phyloP scores from a whole-genome alignment of 2,797 vertebrate genomes.

The Micropoecilia bifurca region DNA sequence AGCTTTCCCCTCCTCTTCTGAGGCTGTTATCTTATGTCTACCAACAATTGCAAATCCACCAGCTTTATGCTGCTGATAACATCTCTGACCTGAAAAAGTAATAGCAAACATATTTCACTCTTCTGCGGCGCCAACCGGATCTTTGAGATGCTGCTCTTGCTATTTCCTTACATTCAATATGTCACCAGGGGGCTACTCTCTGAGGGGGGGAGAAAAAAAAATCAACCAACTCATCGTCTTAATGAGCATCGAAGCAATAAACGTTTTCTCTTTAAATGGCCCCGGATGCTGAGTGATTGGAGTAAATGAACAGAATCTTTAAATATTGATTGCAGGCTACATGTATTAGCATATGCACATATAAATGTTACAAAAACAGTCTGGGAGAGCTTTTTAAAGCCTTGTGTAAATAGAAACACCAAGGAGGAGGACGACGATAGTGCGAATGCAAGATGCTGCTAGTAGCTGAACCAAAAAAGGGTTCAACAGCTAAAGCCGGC shows the following conservation, averaged over 20 bases:
- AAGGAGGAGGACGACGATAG: conserved; percentile 29
- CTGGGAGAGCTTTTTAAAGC: conserved; percentile 21
- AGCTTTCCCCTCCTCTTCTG: conserved; percentile 19
- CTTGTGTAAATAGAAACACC: conserved; percentile 27
- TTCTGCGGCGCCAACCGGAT: neutral
- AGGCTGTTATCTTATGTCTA: conserved; percentile 35
- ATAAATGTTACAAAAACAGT: conserved; percentile 29
- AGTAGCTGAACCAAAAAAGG: conserved; percentile 9
- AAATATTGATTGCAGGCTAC: conserved; percentile 48
- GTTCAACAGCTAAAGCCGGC: conserved; percentile 2
- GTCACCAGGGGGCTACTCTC: conserved; percentile 20
- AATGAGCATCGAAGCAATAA: conserved; percentile 33
- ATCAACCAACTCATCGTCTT: conserved; percentile 29
- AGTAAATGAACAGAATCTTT: conserved; percentile 41
- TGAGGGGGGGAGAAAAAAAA: neutral
- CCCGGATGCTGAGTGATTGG: conserved; percentile 18
- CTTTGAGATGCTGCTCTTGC: neutral
- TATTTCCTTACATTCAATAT: conserved; percentile 12
- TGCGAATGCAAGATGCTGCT: conserved; percentile 31
- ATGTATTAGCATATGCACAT: conserved; percentile 28
- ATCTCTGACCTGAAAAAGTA: conserved; percentile 22
- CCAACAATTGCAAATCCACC: conserved; percentile 41
- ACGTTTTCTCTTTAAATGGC: conserved; percentile 16
- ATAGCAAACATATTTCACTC: conserved; percentile 22
- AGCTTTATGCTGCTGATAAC: conserved; percentile 43